phyloP scores from a whole-genome alignment of 2,113 vertebrate species.

The Spermophilus dauricus region DNA sequence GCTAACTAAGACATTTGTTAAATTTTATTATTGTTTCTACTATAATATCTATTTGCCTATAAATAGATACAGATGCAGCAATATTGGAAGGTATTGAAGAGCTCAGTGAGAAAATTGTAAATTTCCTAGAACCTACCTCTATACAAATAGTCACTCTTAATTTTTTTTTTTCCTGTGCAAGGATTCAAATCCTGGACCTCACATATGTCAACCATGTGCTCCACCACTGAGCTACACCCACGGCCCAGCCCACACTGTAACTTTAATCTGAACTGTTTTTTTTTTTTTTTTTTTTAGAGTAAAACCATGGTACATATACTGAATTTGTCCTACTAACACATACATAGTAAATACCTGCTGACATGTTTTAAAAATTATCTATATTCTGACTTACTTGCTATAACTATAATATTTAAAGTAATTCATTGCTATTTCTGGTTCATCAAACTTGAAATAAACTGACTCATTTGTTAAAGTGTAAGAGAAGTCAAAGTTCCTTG shows the following conservation, averaged over 20 bases:
- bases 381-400: background rate
- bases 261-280: no score
- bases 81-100: background rate
- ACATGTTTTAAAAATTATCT: background rate
- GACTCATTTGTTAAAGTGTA: background rate
- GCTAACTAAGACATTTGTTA: background rate
- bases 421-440: background rate
- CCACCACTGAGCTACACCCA: background rate
- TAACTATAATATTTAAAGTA: background rate
- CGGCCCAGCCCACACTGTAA: accelerated
- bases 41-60: background rate
- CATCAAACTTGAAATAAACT: slow-evolving; percentile 19
- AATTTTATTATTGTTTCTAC: background rate
- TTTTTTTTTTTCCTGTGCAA: background rate
- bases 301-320: background rate
- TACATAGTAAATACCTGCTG: background rate
- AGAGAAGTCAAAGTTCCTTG: background rate
- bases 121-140: background rate
- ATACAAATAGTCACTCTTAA: background rate
- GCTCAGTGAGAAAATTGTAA: background rate
- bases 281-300: background rate
- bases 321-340: background rate
- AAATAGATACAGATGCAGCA: background rate
- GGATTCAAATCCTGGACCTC: background rate
- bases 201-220: background rate